Percentiles rank a stretch among this genome's conserved stretches.
phyloP scores from a whole-genome alignment of 2,113 vertebrate genomes.

The Salvelinus sp. region DNA sequence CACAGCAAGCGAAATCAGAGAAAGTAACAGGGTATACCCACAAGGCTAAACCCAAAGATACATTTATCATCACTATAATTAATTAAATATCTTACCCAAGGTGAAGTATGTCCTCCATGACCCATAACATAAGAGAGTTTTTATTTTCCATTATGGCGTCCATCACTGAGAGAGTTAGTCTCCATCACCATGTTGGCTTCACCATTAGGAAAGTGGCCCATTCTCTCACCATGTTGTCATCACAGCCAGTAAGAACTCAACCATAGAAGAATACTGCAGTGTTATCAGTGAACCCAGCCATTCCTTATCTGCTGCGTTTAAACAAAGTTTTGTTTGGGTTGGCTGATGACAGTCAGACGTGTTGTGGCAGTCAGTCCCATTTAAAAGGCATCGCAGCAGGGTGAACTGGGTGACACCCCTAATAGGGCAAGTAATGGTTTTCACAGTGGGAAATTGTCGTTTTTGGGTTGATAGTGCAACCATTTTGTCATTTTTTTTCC shows the following conservation, averaged over 20 bases:
- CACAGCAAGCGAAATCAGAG: too few species aligned
- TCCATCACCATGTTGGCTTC: not conserved
- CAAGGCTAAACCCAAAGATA: too few species aligned
- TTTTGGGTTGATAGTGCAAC: constrained; percentile 11
- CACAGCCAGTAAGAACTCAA: too few species aligned
- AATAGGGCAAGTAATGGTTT: not conserved
- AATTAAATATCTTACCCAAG: not conserved
- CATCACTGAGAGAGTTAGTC: not conserved
- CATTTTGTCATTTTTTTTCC: constrained; percentile 42
- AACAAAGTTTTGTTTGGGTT: constrained; percentile 40
- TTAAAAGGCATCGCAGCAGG: constrained; percentile 9
- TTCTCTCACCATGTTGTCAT: too few species aligned
- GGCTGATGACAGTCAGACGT: constrained; percentile 12
- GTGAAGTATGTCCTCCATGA: too few species aligned
- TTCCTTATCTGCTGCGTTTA: constrained; percentile 35
- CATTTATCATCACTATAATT: not conserved
- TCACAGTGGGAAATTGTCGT: constrained; percentile 8
- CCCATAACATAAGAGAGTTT: not conserved
- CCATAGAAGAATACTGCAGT: not conserved
- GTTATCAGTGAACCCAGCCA: constrained; percentile 28
- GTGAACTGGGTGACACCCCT: constrained; percentile 11
- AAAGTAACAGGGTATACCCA: too few species aligned
- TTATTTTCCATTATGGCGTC: not conserved
- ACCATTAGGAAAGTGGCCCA: not conserved
- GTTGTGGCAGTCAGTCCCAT: constrained; percentile 7